Conservation (phyloP, 1,140 invertebrate species). For the Drosophila baimaii region DNA sequence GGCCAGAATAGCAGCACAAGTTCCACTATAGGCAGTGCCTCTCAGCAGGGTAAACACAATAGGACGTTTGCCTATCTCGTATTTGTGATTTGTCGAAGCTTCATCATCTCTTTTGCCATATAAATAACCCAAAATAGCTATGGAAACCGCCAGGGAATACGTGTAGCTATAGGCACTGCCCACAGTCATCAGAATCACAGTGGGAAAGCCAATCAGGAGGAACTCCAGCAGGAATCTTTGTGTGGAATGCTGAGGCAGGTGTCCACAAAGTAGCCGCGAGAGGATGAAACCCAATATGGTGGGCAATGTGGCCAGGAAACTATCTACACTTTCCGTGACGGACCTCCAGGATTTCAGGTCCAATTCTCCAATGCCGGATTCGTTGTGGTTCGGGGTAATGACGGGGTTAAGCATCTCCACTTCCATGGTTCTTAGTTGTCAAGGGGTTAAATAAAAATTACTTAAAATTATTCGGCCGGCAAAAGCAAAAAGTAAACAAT, state of each 20-base stretch:
- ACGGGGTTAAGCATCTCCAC: background rate
- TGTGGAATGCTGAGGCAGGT: conserved; percentile 29
- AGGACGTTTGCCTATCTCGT: conserved; percentile 56
- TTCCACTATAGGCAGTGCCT: conserved; percentile 89
- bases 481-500: conserved; percentile 15
- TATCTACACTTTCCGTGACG: conserved; percentile 28
- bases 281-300: conserved; percentile 53
- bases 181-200: conserved; percentile 47
- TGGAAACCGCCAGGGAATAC: conserved; percentile 11
- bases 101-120: background rate
- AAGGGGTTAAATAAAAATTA: background rate
- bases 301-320: conserved; percentile 35
- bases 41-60: conserved; percentile 85
- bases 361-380: background rate
- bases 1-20: conserved; percentile 93
- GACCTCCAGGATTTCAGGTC: conserved; percentile 34
- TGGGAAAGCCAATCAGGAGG: conserved; percentile 52
- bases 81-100: background rate
- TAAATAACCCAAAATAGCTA: conserved; percentile 14
- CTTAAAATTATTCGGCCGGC: background rate
- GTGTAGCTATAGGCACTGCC: conserved; percentile 13
- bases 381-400: background rate
- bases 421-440: conserved; percentile 3
- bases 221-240: conserved; percentile 64
- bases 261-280: conserved; percentile 35